Evolutionary conservation across 1,140 invertebrate species (phyloP), one percentile per base, ranked within the genome.

Genomic region (Bombus huntii): DNA sequence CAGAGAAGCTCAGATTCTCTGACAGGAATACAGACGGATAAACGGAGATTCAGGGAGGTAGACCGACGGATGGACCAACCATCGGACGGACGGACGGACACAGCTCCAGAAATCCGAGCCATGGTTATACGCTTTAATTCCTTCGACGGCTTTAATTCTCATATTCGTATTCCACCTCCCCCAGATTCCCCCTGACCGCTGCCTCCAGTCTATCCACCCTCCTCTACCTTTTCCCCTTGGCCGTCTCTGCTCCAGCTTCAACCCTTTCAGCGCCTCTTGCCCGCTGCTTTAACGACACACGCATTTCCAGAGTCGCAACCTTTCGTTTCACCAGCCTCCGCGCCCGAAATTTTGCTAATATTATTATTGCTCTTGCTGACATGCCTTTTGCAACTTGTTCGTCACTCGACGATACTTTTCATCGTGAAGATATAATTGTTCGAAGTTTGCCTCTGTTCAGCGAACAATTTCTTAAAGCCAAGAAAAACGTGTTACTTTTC

Each of bases 81-180:
- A 53, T 53, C 47, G 37, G 77, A 77, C 75, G 71, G 77, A 88
- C 89, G 90, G 91, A 93, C 91, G 87, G 91, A 90, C 90, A 89
- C 89, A 85, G 88, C 89, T 90, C 85, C 81, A 62, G 87, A 92
- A 89, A 91, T 92, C 89, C 89, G 82, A 91, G 88, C 90, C 91
- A 94, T 87, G 88, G 93, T 94, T 93, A 94, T 95, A 94, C 92
- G 92, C 94, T 95, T 95, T 95, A 95, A 95, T 95, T 95, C 94
- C 94, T 95, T 95, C 94, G 94, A 93, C 93, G 93, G 93, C 91
- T 95, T 95, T 95, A 95, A 95, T 95, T 95, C 94, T 94, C 94
- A 94, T 95, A 95, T 95, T 94, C 94, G 93, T 94, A 95, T 94
- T 94, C 92, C 90, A 89, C 89, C 81, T 15, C 87, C 88, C 88